A percentile compares a stretch with the other conserved stretches of the same genome.
Conservation (phyloP, 2,113 vertebrate species). For the Sphaerodactylus townsendi region DNA sequence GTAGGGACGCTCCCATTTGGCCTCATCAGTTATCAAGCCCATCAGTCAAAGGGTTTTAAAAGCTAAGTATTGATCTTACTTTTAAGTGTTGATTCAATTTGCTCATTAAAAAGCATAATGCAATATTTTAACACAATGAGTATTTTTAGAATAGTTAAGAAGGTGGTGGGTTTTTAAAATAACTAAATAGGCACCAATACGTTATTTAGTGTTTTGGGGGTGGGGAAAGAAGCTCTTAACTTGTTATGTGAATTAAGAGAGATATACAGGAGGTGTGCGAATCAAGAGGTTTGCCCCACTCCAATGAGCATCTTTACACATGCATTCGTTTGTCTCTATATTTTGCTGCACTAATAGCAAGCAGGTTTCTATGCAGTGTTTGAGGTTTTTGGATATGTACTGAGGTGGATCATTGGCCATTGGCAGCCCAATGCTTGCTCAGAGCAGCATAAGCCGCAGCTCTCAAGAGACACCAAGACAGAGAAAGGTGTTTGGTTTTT, state of each 20-base stretch:
- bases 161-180: background rate
- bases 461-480: too few relatives aligned
- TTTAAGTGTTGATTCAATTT: conserved; percentile 5
- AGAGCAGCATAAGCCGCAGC: too few relatives aligned
- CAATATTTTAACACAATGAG: background rate
- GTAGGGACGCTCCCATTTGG: background rate
- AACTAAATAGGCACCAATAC: background rate
- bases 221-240: too few relatives aligned
- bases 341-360: too few relatives aligned
- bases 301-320: too few relatives aligned
- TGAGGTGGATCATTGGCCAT: too few relatives aligned
- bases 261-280: too few relatives aligned
- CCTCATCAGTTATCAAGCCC: background rate
- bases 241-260: background rate
- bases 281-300: background rate
- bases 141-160: background rate
- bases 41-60: background rate
- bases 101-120: conserved; percentile 1
- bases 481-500: too few relatives aligned
- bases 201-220: background rate
- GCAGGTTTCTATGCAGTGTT: too few relatives aligned
- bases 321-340: too few relatives aligned
- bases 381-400: too few relatives aligned
- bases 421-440: too few relatives aligned
- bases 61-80: conserved; percentile 4